Percentiles rank a stretch among this genome's conserved stretches.
phyloP scores from a whole-genome alignment of 2,113 vertebrate species.

The Larimichthys crocea region DNA sequence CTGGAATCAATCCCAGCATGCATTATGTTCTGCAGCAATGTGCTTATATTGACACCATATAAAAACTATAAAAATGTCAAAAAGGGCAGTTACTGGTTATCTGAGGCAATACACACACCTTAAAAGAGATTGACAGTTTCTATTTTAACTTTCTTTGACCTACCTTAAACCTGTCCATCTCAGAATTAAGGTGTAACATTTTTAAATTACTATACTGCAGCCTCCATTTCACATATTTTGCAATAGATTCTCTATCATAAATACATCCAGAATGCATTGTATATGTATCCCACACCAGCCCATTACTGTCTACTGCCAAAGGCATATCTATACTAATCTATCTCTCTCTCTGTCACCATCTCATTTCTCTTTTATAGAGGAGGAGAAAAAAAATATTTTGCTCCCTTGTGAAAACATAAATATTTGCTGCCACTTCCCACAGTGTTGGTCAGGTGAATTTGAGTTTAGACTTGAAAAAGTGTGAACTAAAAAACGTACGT shows the following conservation, averaged over 20 bases:
- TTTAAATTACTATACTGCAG: neutral
- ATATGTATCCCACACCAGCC: constrained; percentile 3
- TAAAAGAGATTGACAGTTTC: neutral
- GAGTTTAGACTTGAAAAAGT: constrained; percentile 3
- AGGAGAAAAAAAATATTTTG: constrained; percentile 16
- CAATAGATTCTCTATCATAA: neutral
- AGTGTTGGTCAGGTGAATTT: neutral
- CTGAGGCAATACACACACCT: neutral
- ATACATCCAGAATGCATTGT: constrained; percentile 10
- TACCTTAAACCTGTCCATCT: neutral
- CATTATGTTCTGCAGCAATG: neutral
- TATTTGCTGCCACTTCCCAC: neutral
- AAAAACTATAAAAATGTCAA: neutral
- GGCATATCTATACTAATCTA: constrained; percentile 4
- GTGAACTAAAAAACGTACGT: neutral
- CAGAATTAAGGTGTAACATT: neutral
- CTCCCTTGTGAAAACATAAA: constrained; percentile 32
- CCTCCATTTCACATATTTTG: neutral
- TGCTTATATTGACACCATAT: neutral
- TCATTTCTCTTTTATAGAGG: neutral
- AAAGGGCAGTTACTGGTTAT: neutral
- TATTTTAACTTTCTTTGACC: neutral
- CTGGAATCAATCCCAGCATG: neutral
- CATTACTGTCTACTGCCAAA: constrained; percentile 6
- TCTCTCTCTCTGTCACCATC: neutral